Base-by-base conservation (phyloP, 1,140 invertebrate genomes). In the Hesperophylax magnus region DNA sequence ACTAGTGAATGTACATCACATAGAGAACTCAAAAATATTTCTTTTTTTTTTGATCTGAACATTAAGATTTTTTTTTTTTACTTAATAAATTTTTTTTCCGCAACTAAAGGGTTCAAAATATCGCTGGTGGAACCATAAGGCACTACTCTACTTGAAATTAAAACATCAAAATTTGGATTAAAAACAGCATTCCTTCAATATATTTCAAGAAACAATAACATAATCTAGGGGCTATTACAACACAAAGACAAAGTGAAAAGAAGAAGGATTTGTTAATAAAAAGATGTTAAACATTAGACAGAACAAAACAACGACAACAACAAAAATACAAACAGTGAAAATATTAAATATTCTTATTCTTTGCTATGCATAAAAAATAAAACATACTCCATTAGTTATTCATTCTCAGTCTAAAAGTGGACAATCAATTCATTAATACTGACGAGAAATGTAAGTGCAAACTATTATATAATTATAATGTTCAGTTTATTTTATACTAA, bases 151-250 rank as follows among this genome's bases (percentile, higher is more conserved):
- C 76, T 39, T 67, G 72, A 79, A 82, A 80, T 82, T 61, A 82
- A 82, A 82, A 82, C 78, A 80, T 80, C 78, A 67, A 82, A 72
- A 27, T 52, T 76, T 61, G 79, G 52, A 82, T 67, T 56, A 76
- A 67, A 82, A 79, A 72, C 81, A 79, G 72, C 77, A 82, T 76
- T 79, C 81, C 81, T 72, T 76, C 74, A 65, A 72, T 82, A 82
- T 82, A 82, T 82, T 82, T 82, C 69, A 72, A 72, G 69, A 72
- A 72, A 65, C 17, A 72, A 72, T 52, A 78, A 74, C 75, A 81
- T 75, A 76, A 78, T 61, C 39, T 61, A 81, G 53, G 63, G 56
- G 72, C 58, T 78, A 78, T 67, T 61, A 65, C 39, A 53, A 72
- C 69, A 72, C 47, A 54, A 53, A 53, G 34, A 39, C 34, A 39